Conservation (phyloP, 2,797 vertebrate species). For the Miichthys miiuy region DNA sequence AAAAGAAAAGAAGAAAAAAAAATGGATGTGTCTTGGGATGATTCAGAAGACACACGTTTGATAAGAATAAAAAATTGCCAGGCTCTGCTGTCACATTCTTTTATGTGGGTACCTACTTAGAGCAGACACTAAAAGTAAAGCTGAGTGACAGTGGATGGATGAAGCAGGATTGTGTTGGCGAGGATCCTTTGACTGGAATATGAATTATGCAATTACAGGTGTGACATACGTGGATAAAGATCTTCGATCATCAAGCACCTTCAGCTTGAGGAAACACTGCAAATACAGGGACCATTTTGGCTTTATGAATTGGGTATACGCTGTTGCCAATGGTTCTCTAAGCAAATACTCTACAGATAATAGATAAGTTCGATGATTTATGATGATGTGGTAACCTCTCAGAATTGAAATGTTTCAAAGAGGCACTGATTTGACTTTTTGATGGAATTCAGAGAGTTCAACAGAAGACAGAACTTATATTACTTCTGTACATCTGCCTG, state of each 20-base stretch:
- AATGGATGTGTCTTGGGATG: not conserved
- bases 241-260: slow-evolving; percentile 27
- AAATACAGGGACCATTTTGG: not conserved
- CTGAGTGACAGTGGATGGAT: slow-evolving; percentile 1
- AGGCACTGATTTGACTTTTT: not conserved
- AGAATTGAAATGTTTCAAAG: not conserved
- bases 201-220: slow-evolving; percentile 47
- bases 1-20: slow-evolving; percentile 8
- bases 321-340: not conserved
- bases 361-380: no score
- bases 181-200: slow-evolving; percentile 28
- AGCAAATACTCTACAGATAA: not conserved
- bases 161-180: slow-evolving; percentile 1
- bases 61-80: slow-evolving; percentile 2
- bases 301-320: not conserved
- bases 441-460: not conserved
- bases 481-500: slow-evolving; percentile 15
- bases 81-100: not conserved
- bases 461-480: not conserved
- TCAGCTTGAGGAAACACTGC: slow-evolving; percentile 10
- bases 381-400: not conserved
- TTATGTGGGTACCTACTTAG: slow-evolving; percentile 22
- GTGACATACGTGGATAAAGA: slow-evolving; percentile 6
- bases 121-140: slow-evolving; percentile 24
- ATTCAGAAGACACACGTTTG: not conserved